A percentile compares a stretch with the other conserved stretches of the same genome.
These are phyloP conservation scores for Riparia riparia DNA, from an alignment of 2,113 vertebrate species.

Conservation along the genomic window DNA sequence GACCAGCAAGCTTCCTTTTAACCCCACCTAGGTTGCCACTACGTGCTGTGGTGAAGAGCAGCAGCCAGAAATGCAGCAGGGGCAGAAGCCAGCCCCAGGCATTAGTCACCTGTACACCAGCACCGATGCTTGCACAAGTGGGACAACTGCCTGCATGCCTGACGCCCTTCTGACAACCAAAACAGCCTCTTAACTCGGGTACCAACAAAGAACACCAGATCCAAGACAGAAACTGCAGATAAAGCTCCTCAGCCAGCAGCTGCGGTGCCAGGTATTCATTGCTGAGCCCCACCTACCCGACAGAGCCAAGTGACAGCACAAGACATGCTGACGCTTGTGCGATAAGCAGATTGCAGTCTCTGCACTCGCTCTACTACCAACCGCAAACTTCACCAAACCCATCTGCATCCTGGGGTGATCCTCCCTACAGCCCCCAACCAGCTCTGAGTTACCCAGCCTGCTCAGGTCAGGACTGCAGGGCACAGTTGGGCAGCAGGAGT, in stretches of 20 bases:
- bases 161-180: neutral
- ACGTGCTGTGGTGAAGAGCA: fast-evolving
- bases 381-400: neutral
- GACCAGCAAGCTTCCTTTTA: neutral
- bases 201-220: neutral
- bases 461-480: neutral
- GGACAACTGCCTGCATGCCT: neutral
- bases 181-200: neutral
- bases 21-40: neutral
- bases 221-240: constrained; percentile 38
- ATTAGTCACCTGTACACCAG: neutral
- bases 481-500: neutral
- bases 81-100: neutral
- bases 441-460: fast-evolving
- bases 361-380: neutral
- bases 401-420: neutral
- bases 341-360: neutral
- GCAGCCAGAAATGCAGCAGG: fast-evolving
- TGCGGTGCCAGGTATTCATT: neutral
- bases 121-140: fast-evolving
- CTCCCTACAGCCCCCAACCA: fast-evolving
- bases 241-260: neutral
- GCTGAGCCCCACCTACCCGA: neutral
- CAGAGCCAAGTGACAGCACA: neutral
- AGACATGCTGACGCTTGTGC: neutral